Evolutionary conservation across 2,797 vertebrate species (phyloP).

Genomic region (Gymnothorax javanicus): DNA sequence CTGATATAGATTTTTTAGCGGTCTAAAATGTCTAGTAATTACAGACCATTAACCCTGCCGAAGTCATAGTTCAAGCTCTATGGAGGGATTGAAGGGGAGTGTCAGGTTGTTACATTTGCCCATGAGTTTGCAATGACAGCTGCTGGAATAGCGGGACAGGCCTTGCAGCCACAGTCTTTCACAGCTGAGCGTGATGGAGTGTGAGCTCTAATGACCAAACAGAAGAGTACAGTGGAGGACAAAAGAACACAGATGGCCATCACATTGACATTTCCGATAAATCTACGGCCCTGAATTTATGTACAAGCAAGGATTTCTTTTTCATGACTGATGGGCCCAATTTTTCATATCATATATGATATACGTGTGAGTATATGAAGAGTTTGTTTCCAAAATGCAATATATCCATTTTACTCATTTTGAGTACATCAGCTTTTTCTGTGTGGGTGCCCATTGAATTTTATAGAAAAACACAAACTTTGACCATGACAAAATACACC

Average conservation of each 20-base stretch:
- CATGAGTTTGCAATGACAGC: background rate
- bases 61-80: background rate
- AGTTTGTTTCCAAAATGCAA: no score
- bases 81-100: background rate
- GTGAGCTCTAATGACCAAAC: constrained; percentile 7
- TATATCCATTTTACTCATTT: no score
- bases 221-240: background rate
- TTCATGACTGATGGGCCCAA: background rate
- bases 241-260: background rate
- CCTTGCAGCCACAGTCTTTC: background rate
- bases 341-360: no score
- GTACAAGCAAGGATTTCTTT: background rate
- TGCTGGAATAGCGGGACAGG: background rate
- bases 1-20: background rate
- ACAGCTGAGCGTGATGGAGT: background rate
- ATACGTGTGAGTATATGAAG: no score
- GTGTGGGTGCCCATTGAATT: no score
- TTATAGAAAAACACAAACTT: no score
- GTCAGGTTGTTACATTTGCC: background rate
- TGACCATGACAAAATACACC: no score
- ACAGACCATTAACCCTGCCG: background rate
- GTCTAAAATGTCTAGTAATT: background rate
- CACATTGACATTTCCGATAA: background rate
- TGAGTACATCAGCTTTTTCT: no score
- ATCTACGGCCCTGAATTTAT: background rate